Base-by-base conservation (phyloP, 2,797 vertebrate genomes). In the Neosilurus hyrtlii region DNA sequence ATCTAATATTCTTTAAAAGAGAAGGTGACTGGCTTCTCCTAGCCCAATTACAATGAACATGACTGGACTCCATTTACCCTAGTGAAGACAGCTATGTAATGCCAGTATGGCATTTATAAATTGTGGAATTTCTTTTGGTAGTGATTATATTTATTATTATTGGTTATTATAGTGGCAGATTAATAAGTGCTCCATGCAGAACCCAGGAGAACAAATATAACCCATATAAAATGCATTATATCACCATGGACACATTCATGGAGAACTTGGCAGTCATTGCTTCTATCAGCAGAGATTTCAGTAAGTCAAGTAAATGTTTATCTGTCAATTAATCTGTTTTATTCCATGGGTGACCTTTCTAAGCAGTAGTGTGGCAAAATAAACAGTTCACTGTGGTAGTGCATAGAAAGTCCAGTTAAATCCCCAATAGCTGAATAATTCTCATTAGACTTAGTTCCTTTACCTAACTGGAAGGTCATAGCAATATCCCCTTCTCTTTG, bases 131-230 rank as follows among this genome's bases (percentile, higher is more conserved):
- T 62, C 51, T 37, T 73, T 79, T 81, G 18, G 9, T 82, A 62
- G 51, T 75, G 54, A 67, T 35, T 87, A 78, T 56, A 85, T 43
- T 43, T 43, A 43, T 43, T 43, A 43, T 43, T 43, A 8, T 43
- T 75, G 54, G 72, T 35, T 87, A 78, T 56, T 84, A 70, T 90
- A 67, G 89, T 16, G 43, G 26, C 37, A 81, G 87, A 67, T 91
- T 88, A 90, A 93, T 91, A 90, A 90, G 90, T 90, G 65, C 76
- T 22, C 74, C 73, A 16, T 35, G 86, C 35, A 81, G 26, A 83
- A 80, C 8, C 76, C 30, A 79, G 63, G 1, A 57, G 18, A 20
- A 75, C 0, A 59, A 59, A 52, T 56, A 56, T 57, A 66, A 51
- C 56, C 37, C 11, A 26, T 49, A 26, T 51, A 65, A 80, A 83